Evolutionary conservation across 1,140 invertebrate genomes (phyloP).

Genomic region (Drosophila mauritiana): DNA sequence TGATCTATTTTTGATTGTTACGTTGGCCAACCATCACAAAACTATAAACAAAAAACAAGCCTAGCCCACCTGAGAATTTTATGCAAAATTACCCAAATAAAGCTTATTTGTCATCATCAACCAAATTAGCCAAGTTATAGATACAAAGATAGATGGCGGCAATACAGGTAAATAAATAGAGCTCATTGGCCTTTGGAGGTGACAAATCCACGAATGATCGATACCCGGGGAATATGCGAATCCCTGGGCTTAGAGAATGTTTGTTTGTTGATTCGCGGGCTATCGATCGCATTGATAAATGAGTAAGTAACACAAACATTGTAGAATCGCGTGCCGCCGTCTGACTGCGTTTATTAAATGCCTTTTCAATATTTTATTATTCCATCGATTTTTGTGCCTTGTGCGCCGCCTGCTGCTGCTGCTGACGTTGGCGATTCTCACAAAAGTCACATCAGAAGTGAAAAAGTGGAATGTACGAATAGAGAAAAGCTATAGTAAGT

Average conservation of each 20-base stretch:
- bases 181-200: neutral
- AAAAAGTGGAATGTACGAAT: constrained; percentile 6
- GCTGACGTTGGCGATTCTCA: constrained; percentile 29
- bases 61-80: constrained; percentile 48
- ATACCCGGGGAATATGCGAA: constrained; percentile 7
- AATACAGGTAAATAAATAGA: constrained; percentile 17
- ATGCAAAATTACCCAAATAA: constrained; percentile 23
- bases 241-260: neutral
- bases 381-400: constrained; percentile 70
- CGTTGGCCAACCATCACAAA: constrained; percentile 12
- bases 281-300: constrained; percentile 40
- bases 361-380: constrained; percentile 73
- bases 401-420: constrained; percentile 4
- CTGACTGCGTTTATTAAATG: constrained; percentile 58
- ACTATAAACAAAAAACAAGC: constrained; percentile 36
- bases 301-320: constrained; percentile 14
- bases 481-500: constrained; percentile 26
- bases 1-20: constrained; percentile 33
- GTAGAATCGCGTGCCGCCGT: constrained; percentile 43
- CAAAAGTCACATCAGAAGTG: constrained; percentile 24
- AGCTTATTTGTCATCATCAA: constrained; percentile 26
- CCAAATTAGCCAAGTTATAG: constrained; percentile 9
- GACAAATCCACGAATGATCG: neutral
- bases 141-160: constrained; percentile 4
- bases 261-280: neutral